phyloP scores from a whole-genome alignment of 2,888 invertebrate species.

The Aphidoletes aphidimyza region DNA sequence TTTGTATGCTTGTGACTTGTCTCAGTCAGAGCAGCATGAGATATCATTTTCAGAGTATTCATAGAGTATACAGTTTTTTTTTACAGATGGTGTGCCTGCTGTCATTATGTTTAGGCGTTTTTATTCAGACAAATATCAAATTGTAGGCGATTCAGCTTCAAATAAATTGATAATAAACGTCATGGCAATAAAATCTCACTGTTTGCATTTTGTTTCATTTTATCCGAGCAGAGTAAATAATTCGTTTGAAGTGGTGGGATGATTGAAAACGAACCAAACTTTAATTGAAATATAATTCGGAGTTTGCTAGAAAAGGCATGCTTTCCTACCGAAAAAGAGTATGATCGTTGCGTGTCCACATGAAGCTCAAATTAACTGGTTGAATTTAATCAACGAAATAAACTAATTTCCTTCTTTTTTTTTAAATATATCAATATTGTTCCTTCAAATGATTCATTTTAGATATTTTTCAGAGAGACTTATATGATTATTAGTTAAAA shows the following conservation, averaged over 20 bases:
- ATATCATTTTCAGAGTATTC: too few species aligned
- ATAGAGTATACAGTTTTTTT: too few species aligned
- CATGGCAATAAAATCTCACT: not conserved
- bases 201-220: not conserved
- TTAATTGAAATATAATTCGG: not conserved
- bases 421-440: not conserved
- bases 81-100: too few species aligned
- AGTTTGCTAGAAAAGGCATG: not conserved
- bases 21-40: too few species aligned
- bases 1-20: too few species aligned
- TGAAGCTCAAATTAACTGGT: not conserved
- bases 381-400: not conserved
- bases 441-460: not conserved
- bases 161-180: constrained; percentile 33
- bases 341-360: too few species aligned
- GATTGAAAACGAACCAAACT: constrained; percentile 46
- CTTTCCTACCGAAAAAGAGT: too few species aligned
- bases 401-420: too few species aligned
- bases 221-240: not conserved
- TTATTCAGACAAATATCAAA: not conserved
- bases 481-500: not conserved
- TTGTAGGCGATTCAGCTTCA: not conserved
- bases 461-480: too few species aligned
- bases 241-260: not conserved
- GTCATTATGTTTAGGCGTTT: not conserved